These are phyloP conservation scores for Apamea anceps DNA, from an alignment of 2,888 invertebrate genomes.

Conservation along the genomic window DNA sequence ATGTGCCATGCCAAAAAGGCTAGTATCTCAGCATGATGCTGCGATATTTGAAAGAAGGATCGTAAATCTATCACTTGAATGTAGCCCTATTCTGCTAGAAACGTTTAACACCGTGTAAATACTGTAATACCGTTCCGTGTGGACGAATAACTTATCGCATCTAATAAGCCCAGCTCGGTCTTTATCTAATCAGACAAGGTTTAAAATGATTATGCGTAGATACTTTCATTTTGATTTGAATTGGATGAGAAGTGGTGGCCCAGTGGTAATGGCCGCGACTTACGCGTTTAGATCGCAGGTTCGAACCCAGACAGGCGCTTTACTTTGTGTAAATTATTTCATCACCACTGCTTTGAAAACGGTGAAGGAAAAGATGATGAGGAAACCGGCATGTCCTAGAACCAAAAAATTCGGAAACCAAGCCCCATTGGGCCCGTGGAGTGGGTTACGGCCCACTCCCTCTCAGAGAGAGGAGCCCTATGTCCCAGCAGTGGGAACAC, in stretches of 20 bases:
- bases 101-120: not conserved
- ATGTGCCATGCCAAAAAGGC: no score
- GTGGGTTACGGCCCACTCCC: no score
- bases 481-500: no score
- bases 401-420: no score
- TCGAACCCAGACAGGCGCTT: not conserved
- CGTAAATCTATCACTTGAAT: not conserved
- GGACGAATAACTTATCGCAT: conserved; percentile 14
- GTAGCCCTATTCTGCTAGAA: not conserved
- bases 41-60: not conserved
- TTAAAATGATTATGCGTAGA: not conserved
- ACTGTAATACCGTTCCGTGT: not conserved
- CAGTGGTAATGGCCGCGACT: not conserved
- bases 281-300: not conserved
- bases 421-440: no score
- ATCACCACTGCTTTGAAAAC: no score
- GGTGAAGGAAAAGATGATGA: no score
- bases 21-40: no score
- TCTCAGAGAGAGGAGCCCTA: no score
- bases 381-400: no score
- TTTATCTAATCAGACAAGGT: not conserved
- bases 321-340: no score
- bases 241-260: not conserved
- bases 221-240: not conserved
- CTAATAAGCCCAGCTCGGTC: not conserved